phyloP scores from a whole-genome alignment of 2,888 invertebrate genomes.

The Ennomos quercinarius region DNA sequence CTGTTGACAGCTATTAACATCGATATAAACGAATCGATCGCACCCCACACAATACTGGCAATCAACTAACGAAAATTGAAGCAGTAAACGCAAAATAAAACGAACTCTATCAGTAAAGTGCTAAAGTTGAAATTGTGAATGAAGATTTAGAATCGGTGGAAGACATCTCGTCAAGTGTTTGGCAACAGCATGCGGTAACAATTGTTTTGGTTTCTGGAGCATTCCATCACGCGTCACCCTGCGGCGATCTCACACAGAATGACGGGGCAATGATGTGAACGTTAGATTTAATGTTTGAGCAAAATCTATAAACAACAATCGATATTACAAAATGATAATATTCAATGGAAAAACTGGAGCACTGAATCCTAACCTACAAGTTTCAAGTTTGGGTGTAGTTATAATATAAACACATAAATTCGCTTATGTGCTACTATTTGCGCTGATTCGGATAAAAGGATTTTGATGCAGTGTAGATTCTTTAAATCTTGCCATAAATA shows the following conservation, averaged over 20 bases:
- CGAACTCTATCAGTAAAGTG: background rate
- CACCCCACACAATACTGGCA: constrained; percentile 58
- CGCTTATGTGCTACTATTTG: too few species aligned
- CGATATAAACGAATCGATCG: constrained; percentile 40
- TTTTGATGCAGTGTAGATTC: too few species aligned
- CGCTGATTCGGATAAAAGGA: too few species aligned
- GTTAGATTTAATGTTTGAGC: constrained; percentile 7
- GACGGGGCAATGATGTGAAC: constrained; percentile 26
- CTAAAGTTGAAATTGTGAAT: constrained; percentile 10
- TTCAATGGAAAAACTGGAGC: too few species aligned
- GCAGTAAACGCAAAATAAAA: constrained; percentile 4
- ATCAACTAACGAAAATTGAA: constrained; percentile 50
- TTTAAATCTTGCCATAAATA: too few species aligned
- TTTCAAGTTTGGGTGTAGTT: too few species aligned
- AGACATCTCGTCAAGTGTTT: constrained; percentile 34
- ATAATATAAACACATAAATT: too few species aligned
- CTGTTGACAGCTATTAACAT: constrained; percentile 43
- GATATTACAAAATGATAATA: background rate
- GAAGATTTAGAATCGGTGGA: constrained; percentile 7
- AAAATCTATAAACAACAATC: constrained; percentile 14
- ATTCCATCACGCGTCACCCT: constrained; percentile 36
- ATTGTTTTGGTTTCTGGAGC: constrained; percentile 34
- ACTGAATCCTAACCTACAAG: too few species aligned
- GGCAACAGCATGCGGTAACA: constrained; percentile 31
- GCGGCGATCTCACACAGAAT: constrained; percentile 17